Evolutionary conservation across 2,888 invertebrate species (phyloP).

Genomic region (Hydrotaea diabolus): DNA sequence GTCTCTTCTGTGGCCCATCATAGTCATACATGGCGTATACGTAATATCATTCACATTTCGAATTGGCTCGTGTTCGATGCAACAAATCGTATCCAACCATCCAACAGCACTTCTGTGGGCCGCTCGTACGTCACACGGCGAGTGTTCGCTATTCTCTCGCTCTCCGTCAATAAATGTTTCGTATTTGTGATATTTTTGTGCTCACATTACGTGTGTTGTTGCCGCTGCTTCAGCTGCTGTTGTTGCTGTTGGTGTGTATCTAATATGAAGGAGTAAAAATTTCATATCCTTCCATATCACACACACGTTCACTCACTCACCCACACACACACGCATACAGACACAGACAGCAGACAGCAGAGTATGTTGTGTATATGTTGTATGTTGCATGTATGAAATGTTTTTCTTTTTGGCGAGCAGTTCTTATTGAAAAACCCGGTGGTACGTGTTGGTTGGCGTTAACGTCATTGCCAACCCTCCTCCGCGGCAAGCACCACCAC

Average conservation of each 20-base stretch:
- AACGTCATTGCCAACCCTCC: slow-evolving; percentile 42
- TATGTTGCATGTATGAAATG: slow-evolving; percentile 35
- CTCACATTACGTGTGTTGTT: slow-evolving; percentile 35
- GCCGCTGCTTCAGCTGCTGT: slow-evolving; percentile 26
- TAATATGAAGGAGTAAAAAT: slow-evolving; percentile 63
- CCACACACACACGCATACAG: slow-evolving; percentile 23
- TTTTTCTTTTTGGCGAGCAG: slow-evolving; percentile 39
- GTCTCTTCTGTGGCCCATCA: background rate
- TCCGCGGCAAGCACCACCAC: slow-evolving; percentile 36
- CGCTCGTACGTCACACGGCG: too few species aligned
- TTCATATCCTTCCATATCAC: slow-evolving; percentile 53
- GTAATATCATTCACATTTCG: slow-evolving; percentile 50
- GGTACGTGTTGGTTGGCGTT: slow-evolving; percentile 50
- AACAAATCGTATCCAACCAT: slow-evolving; percentile 19
- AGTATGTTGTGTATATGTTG: slow-evolving; percentile 41
- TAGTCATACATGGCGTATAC: slow-evolving; percentile 62
- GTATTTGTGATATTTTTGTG: slow-evolving; percentile 19
- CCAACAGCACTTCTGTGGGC: background rate
- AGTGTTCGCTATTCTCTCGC: background rate
- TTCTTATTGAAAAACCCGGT: slow-evolving; percentile 36
- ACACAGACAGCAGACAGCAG: slow-evolving; percentile 24
- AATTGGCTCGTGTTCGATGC: slow-evolving; percentile 10
- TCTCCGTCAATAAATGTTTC: background rate
- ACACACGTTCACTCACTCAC: background rate
- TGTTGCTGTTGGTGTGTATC: slow-evolving; percentile 13